phyloP scores from a whole-genome alignment of 2,888 invertebrate species.

The Coremacera marginata region DNA sequence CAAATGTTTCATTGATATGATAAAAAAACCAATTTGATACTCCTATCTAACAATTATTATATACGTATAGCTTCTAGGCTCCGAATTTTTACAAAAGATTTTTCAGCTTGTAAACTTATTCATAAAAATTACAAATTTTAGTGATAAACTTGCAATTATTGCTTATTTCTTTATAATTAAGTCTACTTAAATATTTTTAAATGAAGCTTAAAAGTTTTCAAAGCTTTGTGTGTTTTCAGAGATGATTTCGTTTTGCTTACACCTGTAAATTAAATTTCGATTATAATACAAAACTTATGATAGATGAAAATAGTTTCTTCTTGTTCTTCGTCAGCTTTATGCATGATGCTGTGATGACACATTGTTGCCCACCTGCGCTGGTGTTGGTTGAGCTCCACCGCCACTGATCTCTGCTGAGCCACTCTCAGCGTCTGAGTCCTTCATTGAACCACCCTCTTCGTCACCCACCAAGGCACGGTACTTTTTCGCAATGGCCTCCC shows the following conservation, averaged over 20 bases:
- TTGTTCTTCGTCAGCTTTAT: neutral
- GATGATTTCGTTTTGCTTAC: conserved; percentile 15
- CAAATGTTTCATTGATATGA: no score
- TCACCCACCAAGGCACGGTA: conserved; percentile 83
- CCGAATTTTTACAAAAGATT: neutral
- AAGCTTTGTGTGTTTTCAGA: neutral
- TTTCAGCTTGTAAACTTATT: neutral
- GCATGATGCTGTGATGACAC: conserved; percentile 52
- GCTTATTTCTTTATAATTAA: neutral
- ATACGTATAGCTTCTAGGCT: no score
- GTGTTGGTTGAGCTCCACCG: conserved; percentile 52
- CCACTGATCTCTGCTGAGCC: conserved; percentile 63
- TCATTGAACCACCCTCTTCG: conserved; percentile 71
- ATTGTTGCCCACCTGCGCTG: conserved; percentile 67
- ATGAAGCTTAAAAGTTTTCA: neutral
- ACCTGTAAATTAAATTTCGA: conserved; percentile 45
- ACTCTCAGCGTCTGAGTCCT: conserved; percentile 68
- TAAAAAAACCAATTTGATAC: no score
- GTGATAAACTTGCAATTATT: no score
- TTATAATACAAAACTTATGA: neutral
- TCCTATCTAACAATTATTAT: no score
- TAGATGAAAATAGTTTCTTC: no score
- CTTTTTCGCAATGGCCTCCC: conserved; percentile 91
- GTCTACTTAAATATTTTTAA: neutral
- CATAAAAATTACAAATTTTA: no score